Evolutionary conservation across 2,888 invertebrate genomes (phyloP), one percentile per base, ranked within the genome.

Genomic region (Drosophila paranaensis): DNA sequence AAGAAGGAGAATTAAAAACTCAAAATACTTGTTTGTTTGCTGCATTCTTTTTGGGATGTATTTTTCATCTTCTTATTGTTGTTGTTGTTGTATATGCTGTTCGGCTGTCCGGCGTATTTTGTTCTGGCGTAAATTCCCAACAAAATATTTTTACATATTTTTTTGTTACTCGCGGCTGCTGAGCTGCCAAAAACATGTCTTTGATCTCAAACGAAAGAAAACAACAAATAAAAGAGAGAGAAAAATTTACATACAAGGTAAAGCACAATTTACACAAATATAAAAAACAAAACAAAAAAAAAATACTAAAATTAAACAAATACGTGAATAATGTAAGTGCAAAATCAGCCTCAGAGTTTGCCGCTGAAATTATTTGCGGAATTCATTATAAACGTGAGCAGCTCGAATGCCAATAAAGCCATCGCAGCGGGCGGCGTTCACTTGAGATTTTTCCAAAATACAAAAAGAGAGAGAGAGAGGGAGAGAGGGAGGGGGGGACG

Each of bases 121-220:
- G 79, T 65, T 80, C 81, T 64, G 83, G 79, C 74, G 76, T 70
- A 77, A 80, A 88, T 89, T 90, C 77, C 77, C 80, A 60, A 46
- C 62, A 57, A 56, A 88, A 80, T 82, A 68, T 72, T 71, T 71
- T 53, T 62, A 58, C 69, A 79, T 50, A 50, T 76, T 55, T 54
- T 57, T 55, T 71, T 27, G 6, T 27, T 27, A 5, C 6, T 66
- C 58, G 82, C 67, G 46, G 58, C 61, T 54, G 63, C 60, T 62
- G 60, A 73, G 60, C 71, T 80, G 61, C 20, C 60, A 71, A 71
- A 89, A 87, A 77, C 85, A 87, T 90, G 86, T 89, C 86, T 87
- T 87, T 90, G 87, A 90, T 87, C 90, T 87, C 82, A 74, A 87
- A 82, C 71, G 45, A 63, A 60, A 62, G 50, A 45, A 13, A 39